Evolutionary conservation across 2,797 vertebrate genomes (phyloP).

Genomic region (Sebastes taczanowskii): DNA sequence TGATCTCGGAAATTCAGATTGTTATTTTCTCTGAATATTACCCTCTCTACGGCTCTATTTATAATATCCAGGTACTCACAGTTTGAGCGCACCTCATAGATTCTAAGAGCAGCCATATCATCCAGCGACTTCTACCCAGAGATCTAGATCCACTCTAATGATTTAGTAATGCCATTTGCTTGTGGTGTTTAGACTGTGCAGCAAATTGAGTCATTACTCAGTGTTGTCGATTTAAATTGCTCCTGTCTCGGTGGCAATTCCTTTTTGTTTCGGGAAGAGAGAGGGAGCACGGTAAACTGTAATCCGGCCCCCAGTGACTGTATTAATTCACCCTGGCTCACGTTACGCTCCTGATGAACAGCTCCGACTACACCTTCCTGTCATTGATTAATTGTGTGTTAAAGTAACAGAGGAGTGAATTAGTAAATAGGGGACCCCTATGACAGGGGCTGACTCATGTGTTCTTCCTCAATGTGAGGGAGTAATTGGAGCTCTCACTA

Average conservation of each 20-base stretch:
- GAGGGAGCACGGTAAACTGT: slow-evolving; percentile 57
- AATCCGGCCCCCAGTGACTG: slow-evolving; percentile 75
- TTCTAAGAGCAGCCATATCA: slow-evolving; percentile 50
- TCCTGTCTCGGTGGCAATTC: slow-evolving; percentile 75
- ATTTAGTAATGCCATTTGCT: slow-evolving; percentile 79
- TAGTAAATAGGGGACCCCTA: slow-evolving; percentile 75
- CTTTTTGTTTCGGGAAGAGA: slow-evolving; percentile 77
- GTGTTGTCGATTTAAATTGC: slow-evolving; percentile 80
- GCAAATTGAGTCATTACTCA: slow-evolving; percentile 82
- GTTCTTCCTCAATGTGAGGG: slow-evolving; percentile 44
- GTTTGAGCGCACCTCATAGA: background rate
- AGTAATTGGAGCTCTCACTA: slow-evolving; percentile 67
- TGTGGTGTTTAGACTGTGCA: slow-evolving; percentile 77
- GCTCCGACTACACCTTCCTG: slow-evolving; percentile 71
- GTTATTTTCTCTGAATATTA: no score
- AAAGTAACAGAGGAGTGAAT: slow-evolving; percentile 81
- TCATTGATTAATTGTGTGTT: slow-evolving; percentile 83
- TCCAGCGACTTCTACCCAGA: slow-evolving; percentile 51
- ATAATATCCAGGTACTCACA: slow-evolving; percentile 16
- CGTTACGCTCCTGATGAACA: slow-evolving; percentile 77
- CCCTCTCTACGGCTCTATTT: background rate
- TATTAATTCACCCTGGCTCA: slow-evolving; percentile 78
- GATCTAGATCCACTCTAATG: slow-evolving; percentile 71
- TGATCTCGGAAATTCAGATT: no score
- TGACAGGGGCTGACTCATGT: slow-evolving; percentile 59